Base-by-base conservation (phyloP, 2,113 vertebrate genomes). In the Ascaphus truei region DNA sequence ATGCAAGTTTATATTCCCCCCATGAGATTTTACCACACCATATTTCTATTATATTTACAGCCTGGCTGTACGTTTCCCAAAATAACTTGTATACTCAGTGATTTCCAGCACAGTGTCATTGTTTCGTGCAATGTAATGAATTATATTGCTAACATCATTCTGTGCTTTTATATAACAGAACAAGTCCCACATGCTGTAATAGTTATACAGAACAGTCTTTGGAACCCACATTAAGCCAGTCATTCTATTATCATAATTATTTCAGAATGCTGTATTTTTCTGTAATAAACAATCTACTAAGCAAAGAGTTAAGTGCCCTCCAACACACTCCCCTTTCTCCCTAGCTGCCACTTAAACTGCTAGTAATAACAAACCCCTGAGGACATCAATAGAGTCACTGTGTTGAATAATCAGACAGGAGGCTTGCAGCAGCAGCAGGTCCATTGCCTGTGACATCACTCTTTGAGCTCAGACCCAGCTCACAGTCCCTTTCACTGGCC, bases 401-500 rank as follows among this genome's bases (percentile, higher is more conserved):
- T 74, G 26, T 51, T 58, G 65, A 33, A 71, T 66, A 60, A 45
- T 68, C 25, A 48, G 33, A 34, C 79, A 63, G 59, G 1, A 74
- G 64, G 73, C 75, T 81, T 30, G 72, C 62, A 20, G 63, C 61
- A 71, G 72, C 73, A 65, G 76, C 61, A 61, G 56, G 56, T 73
- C 67, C 65, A 16, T 23, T 16, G 80, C 81, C 29, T 75, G 56
- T 85, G 81, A 75, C 73, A 77, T 76, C 83, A 62, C 75, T 76
- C 74, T 51, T 10, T 61, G 63, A 77, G 81, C 80, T 73, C 27
- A n/a, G 1, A 67, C 20, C 75, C 39, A 23, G 1, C 75, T 60
- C 71, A 4, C 34, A 64, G 58, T 51, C 55, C 57, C 64, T 47
- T 59, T 27, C 62, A 18, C 22, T 9, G 15, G 68, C 50, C 74